A percentile compares a stretch with the other conserved stretches of the same genome.
These are phyloP conservation scores for Propsilocerus akamusi DNA, from an alignment of 1,140 invertebrate species.

Conservation along the genomic window DNA sequence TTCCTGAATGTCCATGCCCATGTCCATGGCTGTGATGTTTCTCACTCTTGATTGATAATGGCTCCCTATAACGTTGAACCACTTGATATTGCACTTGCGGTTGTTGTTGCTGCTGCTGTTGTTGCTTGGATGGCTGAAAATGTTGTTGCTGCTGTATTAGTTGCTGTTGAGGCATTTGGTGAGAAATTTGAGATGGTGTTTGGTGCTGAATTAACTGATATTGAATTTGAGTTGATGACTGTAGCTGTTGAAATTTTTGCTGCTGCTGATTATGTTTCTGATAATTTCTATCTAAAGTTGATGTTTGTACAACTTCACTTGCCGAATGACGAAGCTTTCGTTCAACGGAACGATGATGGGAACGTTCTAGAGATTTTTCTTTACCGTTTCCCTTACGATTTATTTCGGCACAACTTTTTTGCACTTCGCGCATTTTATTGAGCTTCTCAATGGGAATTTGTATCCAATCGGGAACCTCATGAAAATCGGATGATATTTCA, in stretches of 20 bases:
- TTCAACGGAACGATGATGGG: slow-evolving; percentile 11
- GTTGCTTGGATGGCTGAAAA: slow-evolving; percentile 9
- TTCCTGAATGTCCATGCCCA: slow-evolving; percentile 1
- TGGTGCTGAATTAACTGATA: slow-evolving; percentile 19
- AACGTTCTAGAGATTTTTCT: not conserved
- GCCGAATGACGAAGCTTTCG: slow-evolving; percentile 17
- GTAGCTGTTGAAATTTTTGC: slow-evolving; percentile 14
- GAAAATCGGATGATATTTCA: slow-evolving; percentile 13
- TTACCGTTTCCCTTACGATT: not conserved
- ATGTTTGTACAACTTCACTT: slow-evolving; percentile 17
- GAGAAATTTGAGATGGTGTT: too few relatives aligned
- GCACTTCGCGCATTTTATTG: not conserved
- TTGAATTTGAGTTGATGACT: slow-evolving; percentile 20
- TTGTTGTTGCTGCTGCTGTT: slow-evolving; percentile 7
- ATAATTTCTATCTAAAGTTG: slow-evolving; percentile 4
- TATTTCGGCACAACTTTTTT: not conserved
- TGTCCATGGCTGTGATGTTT: not conserved
- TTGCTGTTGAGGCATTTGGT: slow-evolving; percentile 2
- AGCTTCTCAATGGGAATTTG: slow-evolving; percentile 13
- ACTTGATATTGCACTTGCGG: slow-evolving; percentile 1
- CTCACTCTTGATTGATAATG: not conserved
- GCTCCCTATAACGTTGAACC: slow-evolving; percentile 6
- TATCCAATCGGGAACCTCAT: slow-evolving; percentile 17
- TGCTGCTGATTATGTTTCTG: too few relatives aligned
- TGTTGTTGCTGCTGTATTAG: not conserved